A percentile compares a stretch with the other conserved stretches of the same genome.
phyloP scores from a whole-genome alignment of 2,113 vertebrate species.

The Oceanodroma tethys region DNA sequence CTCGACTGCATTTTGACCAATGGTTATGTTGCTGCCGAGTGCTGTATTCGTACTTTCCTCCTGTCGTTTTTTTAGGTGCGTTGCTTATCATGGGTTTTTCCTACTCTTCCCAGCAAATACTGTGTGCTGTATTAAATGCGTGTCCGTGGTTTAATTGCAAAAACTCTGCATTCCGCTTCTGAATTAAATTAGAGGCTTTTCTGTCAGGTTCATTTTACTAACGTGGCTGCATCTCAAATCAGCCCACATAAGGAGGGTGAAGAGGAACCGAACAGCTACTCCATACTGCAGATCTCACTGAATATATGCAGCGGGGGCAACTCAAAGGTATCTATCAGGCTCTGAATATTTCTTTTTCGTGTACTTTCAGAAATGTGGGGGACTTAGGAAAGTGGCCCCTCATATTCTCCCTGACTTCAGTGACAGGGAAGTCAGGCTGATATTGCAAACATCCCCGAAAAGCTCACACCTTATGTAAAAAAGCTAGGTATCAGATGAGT shows the following conservation, averaged over 20 bases:
- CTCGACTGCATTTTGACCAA: background rate
- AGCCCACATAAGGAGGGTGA: background rate
- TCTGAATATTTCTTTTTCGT: background rate
- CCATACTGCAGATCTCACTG: conserved; percentile 6
- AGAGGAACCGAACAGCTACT: background rate
- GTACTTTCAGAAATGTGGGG: background rate
- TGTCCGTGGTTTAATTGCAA: conserved; percentile 4
- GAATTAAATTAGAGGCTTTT: conserved; percentile 43
- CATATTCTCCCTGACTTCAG: background rate
- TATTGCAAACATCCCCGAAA: background rate
- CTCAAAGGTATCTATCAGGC: background rate
- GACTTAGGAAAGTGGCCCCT: background rate
- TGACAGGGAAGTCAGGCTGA: background rate
- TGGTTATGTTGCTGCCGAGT: background rate
- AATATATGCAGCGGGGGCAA: conserved; percentile 16
- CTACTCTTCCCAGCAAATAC: background rate
- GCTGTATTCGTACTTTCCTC: background rate
- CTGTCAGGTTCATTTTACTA: background rate
- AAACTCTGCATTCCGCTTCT: conserved; percentile 1
- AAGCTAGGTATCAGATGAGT: background rate
- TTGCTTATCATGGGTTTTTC: background rate
- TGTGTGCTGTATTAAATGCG: background rate
- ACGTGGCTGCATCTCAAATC: conserved; percentile 1
- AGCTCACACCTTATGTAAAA: conserved; percentile 23
- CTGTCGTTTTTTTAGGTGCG: background rate